A percentile compares a stretch with the other conserved stretches of the same genome.
Conservation (phyloP, 1,140 invertebrate genomes). For the Drosophila virilis region DNA sequence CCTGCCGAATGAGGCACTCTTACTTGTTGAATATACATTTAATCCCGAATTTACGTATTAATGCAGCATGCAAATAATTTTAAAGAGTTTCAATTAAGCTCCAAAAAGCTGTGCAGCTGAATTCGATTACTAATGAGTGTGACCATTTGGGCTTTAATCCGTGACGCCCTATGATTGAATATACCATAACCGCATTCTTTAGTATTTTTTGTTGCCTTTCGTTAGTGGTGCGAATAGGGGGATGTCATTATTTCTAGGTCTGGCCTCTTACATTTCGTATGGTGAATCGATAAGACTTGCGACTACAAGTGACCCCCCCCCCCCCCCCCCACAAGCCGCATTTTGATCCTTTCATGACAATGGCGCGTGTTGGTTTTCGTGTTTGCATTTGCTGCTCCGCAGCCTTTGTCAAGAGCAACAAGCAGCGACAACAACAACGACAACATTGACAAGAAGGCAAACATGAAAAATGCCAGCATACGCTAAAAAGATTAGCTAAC, state of each 20-base stretch:
- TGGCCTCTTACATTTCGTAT: constrained; percentile 77
- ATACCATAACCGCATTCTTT: constrained; percentile 9
- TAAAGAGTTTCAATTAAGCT: too few relatives aligned
- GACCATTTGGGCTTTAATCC: too few relatives aligned
- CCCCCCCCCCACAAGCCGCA: too few relatives aligned
- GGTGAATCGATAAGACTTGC: constrained; percentile 68
- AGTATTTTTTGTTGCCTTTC: background rate
- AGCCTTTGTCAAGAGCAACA: constrained; percentile 57
- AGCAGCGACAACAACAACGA: constrained; percentile 33
- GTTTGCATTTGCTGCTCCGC: constrained; percentile 73
- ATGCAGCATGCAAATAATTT: too few relatives aligned
- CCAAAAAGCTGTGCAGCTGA: too few relatives aligned
- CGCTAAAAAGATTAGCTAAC: constrained; percentile 82
- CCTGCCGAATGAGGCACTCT: too few relatives aligned
- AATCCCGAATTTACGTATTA: too few relatives aligned
- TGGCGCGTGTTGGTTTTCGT: constrained; percentile 69
- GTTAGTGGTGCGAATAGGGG: background rate
- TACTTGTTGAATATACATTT: too few relatives aligned
- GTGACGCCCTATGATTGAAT: background rate
- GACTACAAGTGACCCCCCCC: constrained; percentile 16
- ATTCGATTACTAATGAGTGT: too few relatives aligned
- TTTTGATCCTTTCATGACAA: constrained; percentile 31
- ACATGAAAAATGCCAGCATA: constrained; percentile 82
- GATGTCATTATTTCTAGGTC: constrained; percentile 46
- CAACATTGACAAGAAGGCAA: constrained; percentile 67